Base-by-base conservation (phyloP, 2,797 vertebrate genomes). In the Danio kyathit region DNA sequence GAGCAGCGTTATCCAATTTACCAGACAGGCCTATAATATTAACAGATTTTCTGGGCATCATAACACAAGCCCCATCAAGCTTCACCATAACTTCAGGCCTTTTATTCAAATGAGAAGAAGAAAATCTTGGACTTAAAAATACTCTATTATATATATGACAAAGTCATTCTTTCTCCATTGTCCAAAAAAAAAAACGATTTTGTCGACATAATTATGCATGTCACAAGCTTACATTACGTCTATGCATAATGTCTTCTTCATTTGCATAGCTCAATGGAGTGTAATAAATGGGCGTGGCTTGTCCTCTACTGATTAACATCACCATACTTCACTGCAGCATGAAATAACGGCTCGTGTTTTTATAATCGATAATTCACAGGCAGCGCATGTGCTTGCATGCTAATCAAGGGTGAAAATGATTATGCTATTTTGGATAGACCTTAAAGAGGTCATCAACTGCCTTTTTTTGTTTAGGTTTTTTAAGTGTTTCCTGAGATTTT, bases 121-220 rank as follows among this genome's bases (percentile, higher is more conserved):
- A 43, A 63, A 63, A 63, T 63, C 19, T 75, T 54, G 51, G 69
- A 13, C 19, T 71, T 75, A 51, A 56, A 65, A 72, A 43, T 63
- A 48, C 57, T 64, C 9, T 56, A 14, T 60, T 59, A 54, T 6
- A 67, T 44, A 73, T n/a, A 19, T 43, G 60, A 60, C 14, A 76
- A 49, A 80, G 41, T 21, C 49, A 73, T 79, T 86, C 57, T 79
- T 76, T 69, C 71, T 82, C 60, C 49, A 21, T 65, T 8, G 10
- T 80, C 73, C 41, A 71, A 14, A 44, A 40, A 14, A 44, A 40
- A 80, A 61, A 59, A 51, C 13, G 8, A 60, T 83, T 79, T 66
- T 46, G 57, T 74, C 29, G 5, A 52, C 48, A 51, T 14, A 70
- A 51, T 70, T 52, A 40, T 70, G 51, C 67, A 40, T 70, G 29